Base-by-base conservation (phyloP, 2,888 invertebrate genomes). In the Meteorus colon region DNA sequence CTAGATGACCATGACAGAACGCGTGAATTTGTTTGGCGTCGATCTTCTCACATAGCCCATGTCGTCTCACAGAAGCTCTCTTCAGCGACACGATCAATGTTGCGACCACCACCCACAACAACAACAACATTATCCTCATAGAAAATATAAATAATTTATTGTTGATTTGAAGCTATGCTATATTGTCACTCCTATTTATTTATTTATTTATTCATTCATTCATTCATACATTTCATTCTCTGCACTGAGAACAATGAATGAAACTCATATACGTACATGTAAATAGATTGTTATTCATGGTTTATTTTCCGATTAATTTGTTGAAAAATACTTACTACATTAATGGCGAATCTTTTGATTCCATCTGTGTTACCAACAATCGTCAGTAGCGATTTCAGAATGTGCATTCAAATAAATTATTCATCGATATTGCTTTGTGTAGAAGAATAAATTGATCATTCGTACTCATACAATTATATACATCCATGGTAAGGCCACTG, bases 41-140 rank as follows among this genome's bases (percentile, higher is more conserved):
- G 95, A 80, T 96, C 96, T 82, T 94, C 96, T 0, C 94, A 95
- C 87, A 96, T 96, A 82, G 96, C 96, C 19, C 94, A 95, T 83
- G 92, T 96, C 59, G 96, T 96, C 4, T 95, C 96, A 0, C 94
- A 95, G 87, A 95, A 96, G 90, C 90, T 96, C 55, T 93, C 93
- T 4, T 90, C 91, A 5, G 93, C 92, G 4, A 91, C 93, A 0
- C 91, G 90, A 82, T 92, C 92, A n/a, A 92, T 93, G 92, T 89
- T 93, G 34, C 90, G 91, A 83, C 92, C 92, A 65, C 90, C 91
- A 48, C 91, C 92, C 14, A 73, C 91, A 24, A 16, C 70, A 63
- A 34, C 34, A 41, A 41, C 41, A 41, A 60, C 69, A 59, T 41
- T 73, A 16, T 48, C 78, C 0, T 75, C 70, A 69, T 79, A 51